Conservation (phyloP, 2,888 invertebrate genomes). For the Mythimna vitellina region DNA sequence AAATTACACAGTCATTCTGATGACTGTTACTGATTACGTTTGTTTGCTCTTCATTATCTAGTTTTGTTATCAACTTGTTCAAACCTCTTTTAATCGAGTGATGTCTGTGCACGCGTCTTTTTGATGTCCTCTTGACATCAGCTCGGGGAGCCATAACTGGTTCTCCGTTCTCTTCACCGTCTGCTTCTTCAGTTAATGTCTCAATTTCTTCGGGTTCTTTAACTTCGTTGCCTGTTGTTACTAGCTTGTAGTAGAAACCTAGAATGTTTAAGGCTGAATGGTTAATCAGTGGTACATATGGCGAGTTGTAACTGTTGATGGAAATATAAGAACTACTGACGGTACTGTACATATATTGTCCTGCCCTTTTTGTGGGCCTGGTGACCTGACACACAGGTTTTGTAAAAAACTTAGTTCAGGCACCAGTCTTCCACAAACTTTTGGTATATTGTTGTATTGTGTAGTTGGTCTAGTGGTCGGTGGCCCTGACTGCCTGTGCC, state of each 20-base stretch:
- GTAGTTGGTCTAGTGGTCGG: no score
- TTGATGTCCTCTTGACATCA: slow-evolving; percentile 82
- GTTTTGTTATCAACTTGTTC: not conserved
- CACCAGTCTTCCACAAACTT: no score
- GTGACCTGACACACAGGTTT: no score
- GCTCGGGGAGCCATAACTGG: slow-evolving; percentile 69
- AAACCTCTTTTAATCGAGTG: slow-evolving; percentile 84
- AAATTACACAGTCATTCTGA: not conserved
- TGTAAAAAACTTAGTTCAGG: no score
- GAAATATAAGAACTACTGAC: no score
- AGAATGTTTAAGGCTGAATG: not conserved
- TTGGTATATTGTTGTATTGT: no score
- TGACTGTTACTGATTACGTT: slow-evolving; percentile 9
- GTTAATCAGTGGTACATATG: not conserved
- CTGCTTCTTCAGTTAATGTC: slow-evolving; percentile 78
- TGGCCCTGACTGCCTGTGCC: no score
- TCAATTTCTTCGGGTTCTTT: slow-evolving; percentile 82
- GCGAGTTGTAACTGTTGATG: no score
- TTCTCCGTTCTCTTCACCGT: slow-evolving; percentile 75
- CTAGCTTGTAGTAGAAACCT: slow-evolving; percentile 90
- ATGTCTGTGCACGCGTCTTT: slow-evolving; percentile 78
- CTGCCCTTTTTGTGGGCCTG: no score
- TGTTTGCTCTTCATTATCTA: not conserved
- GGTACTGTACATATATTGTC: no score
- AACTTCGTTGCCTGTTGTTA: slow-evolving; percentile 91